Evolutionary conservation across 2,113 vertebrate species (phyloP).

Genomic region (Phrynosoma blainvillii): DNA sequence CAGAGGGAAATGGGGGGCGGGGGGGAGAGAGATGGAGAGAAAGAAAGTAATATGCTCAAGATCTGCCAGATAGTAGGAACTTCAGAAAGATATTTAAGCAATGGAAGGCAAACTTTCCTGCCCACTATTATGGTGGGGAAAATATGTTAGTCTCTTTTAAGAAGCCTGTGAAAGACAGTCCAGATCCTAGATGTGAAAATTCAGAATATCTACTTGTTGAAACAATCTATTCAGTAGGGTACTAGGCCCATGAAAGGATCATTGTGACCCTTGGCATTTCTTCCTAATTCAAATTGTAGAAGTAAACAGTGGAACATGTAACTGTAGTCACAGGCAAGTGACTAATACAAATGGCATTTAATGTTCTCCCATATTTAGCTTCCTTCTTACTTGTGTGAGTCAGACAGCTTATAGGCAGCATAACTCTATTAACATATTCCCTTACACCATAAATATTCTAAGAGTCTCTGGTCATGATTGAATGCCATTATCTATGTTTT

Average conservation of each 20-base stretch:
- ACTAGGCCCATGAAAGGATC: conserved; percentile 33
- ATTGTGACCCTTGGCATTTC: conserved; percentile 45
- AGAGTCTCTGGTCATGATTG: conserved; percentile 61
- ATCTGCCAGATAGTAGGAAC: background rate
- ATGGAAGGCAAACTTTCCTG: background rate
- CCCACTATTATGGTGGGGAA: background rate
- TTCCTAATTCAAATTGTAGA: conserved; percentile 28
- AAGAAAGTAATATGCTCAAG: background rate
- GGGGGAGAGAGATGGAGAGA: background rate
- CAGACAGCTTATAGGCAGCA: conserved; percentile 60
- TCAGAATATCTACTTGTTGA: conserved; percentile 42
- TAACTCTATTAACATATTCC: conserved; percentile 62
- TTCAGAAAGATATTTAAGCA: background rate
- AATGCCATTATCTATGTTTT: conserved; percentile 45
- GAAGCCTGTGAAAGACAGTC: background rate
- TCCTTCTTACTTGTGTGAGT: conserved; percentile 70
- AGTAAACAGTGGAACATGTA: conserved; percentile 68
- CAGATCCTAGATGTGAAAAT: conserved; percentile 11
- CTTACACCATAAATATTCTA: conserved; percentile 60
- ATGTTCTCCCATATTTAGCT: conserved; percentile 21
- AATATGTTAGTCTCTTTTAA: background rate
- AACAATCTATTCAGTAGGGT: conserved; percentile 35
- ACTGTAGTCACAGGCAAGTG: conserved; percentile 70
- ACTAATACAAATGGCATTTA: conserved; percentile 71
- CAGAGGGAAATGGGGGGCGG: too few species aligned